Base-by-base conservation (phyloP, 2,888 invertebrate genomes). In the Teinopalpus imperialis region DNA sequence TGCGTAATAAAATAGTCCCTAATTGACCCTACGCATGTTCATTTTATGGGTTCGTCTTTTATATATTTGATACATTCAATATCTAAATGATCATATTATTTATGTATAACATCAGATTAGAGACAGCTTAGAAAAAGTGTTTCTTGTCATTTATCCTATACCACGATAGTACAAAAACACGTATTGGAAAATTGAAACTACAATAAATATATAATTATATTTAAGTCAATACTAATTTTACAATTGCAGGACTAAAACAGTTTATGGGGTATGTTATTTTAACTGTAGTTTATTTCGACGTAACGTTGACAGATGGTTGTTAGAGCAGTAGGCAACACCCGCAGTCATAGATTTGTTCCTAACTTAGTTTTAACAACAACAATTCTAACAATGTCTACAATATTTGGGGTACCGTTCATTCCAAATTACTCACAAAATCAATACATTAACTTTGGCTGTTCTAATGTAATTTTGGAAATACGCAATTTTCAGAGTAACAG, bases 351-450 rank as follows among this genome's bases (percentile, higher is more conserved):
- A 40, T 45, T 45, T 45, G 45, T 45, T 45, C 4, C 37, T 6
- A 45, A 45, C 39, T 45, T 40, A 39, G 34, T 20, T 40, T 34
- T 34, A 45, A 21, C 39, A 39, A 39, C 37, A 44, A 45, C 34
- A 34, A 45, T 40, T 27, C 16, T 27, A 45, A 34, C 45, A 34
- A 45, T 34, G 34, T 29, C 29, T 27, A 27, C 14, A 8, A 27
- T 32, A 32, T 27, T 44, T n/a, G 26, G 8, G 2, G 10, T 27
- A 39, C 13, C 31, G 31, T 44, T 31, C 6, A 27, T 21, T 40
- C 4, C 6, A 23, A 36, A 45, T 37, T 32, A 37, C 18, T 31
- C 45, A n/a, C 20, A 10, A 32, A 40, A 40, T 40, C 32, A 30
- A 39, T 32, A 5, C 10, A 27, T 24, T 9, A 24, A 26, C 16